phyloP scores from a whole-genome alignment of 2,797 vertebrate genomes.

The Sebastes minor region DNA sequence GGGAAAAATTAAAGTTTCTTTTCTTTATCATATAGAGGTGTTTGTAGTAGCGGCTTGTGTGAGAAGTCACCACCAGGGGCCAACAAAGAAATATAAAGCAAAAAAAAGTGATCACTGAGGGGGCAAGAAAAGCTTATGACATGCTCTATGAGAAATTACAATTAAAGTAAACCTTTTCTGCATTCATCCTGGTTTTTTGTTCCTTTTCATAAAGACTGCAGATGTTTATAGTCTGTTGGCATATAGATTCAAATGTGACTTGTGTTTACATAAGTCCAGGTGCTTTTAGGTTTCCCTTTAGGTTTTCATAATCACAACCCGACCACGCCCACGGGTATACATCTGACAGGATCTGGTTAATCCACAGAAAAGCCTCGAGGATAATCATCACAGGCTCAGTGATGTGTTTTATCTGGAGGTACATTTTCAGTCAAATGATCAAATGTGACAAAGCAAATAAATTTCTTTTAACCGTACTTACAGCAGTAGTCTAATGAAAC shows the following conservation, averaged over 20 bases:
- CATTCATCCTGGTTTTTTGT: slow-evolving; percentile 2
- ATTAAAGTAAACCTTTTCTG: neutral
- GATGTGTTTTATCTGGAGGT: slow-evolving; percentile 13
- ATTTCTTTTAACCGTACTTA: neutral
- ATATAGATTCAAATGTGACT: slow-evolving; percentile 11
- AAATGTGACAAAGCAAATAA: neutral
- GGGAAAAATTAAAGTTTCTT: slow-evolving; percentile 64
- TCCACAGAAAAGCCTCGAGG: slow-evolving; percentile 36
- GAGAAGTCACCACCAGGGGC: slow-evolving; percentile 13
- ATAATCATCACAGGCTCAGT: neutral
- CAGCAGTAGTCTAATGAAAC: neutral
- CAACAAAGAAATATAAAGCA: neutral
- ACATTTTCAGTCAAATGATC: neutral
- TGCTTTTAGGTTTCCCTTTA: slow-evolving; percentile 27
- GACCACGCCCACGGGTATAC: slow-evolving; percentile 49
- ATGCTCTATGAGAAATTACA: neutral
- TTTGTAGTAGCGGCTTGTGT: neutral
- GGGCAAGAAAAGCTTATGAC: neutral
- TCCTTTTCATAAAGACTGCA: neutral
- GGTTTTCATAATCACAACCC: slow-evolving; percentile 24
- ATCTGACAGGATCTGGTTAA: slow-evolving; percentile 50
- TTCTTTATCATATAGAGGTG: slow-evolving; percentile 37
- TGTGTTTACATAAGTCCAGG: slow-evolving; percentile 44
- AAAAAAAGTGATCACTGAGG: neutral
- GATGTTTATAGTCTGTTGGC: slow-evolving; percentile 36